phyloP scores from a whole-genome alignment of 2,888 invertebrate genomes.

The Lasioglossum calceatum region DNA sequence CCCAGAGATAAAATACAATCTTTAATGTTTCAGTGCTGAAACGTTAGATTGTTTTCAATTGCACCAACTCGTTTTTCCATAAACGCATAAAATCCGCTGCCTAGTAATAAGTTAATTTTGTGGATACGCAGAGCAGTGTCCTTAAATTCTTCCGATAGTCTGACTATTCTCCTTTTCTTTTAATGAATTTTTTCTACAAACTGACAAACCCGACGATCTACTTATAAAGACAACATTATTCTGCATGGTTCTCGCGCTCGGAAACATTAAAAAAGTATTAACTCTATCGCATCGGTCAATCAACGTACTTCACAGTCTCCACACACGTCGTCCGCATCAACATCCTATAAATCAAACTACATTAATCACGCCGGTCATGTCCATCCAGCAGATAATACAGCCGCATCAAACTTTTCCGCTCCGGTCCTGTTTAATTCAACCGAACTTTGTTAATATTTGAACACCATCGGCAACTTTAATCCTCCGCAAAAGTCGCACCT shows the following conservation, averaged over 20 bases:
- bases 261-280: background rate
- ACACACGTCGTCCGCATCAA: background rate
- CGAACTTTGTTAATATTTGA: constrained; percentile 1
- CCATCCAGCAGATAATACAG: background rate
- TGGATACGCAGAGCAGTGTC: too few relatives aligned
- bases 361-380: background rate
- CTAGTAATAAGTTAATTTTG: too few relatives aligned
- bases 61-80: background rate
- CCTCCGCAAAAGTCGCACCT: background rate
- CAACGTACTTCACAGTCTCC: background rate
- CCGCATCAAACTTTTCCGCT: background rate
- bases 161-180: background rate
- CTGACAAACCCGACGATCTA: background rate
- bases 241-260: too few relatives aligned
- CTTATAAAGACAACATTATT: too few relatives aligned
- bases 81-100: too few relatives aligned
- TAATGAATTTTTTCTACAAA: background rate
- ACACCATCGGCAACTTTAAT: background rate
- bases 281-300: background rate
- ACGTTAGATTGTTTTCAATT: background rate
- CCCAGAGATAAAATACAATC: background rate
- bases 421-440: background rate
- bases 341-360: background rate
- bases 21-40: too few relatives aligned
- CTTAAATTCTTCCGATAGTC: background rate